Percentiles rank a stretch among this genome's conserved stretches.
Conservation (phyloP, 1,140 invertebrate species). For the Cotesia typhae region DNA sequence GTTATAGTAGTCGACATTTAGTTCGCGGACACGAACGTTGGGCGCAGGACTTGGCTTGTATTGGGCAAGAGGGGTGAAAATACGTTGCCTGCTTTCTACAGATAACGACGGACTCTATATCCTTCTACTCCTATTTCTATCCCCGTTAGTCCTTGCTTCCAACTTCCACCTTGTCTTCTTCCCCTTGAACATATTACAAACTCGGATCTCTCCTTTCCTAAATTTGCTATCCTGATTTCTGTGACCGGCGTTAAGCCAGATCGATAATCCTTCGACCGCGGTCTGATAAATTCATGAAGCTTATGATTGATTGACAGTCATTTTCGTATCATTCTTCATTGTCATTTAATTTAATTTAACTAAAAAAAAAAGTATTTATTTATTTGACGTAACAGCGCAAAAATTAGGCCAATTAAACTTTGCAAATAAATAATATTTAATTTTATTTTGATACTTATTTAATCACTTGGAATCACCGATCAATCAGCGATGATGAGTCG, state of each 20-base stretch:
- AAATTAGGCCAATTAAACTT: no score
- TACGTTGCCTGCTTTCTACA: constrained; percentile 55
- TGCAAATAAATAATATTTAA: no score
- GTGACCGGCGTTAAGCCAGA: constrained; percentile 27
- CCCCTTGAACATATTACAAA: neutral
- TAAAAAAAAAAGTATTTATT: no score
- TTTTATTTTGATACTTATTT: no score
- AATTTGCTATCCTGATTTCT: neutral
- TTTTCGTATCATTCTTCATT: neutral
- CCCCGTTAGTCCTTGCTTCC: constrained; percentile 33
- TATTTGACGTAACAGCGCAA: no score
- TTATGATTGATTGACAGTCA: constrained; percentile 27
- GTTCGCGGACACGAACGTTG: constrained; percentile 41
- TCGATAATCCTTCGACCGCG: constrained; percentile 37
- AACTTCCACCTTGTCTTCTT: constrained; percentile 24
- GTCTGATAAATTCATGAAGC: constrained; percentile 35
- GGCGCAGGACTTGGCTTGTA: constrained; percentile 41
- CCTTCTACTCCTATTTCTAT: neutral
- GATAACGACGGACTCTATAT: constrained; percentile 64
- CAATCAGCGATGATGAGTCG: constrained; percentile 24
- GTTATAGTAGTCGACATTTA: constrained; percentile 19
- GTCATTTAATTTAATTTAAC: no score
- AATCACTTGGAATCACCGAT: no score
- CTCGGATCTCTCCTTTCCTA: constrained; percentile 17
- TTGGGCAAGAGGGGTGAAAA: constrained; percentile 41